A percentile compares a stretch with the other conserved stretches of the same genome.
Conservation (phyloP, 2,797 vertebrate genomes). For the Clarias pachynema region DNA sequence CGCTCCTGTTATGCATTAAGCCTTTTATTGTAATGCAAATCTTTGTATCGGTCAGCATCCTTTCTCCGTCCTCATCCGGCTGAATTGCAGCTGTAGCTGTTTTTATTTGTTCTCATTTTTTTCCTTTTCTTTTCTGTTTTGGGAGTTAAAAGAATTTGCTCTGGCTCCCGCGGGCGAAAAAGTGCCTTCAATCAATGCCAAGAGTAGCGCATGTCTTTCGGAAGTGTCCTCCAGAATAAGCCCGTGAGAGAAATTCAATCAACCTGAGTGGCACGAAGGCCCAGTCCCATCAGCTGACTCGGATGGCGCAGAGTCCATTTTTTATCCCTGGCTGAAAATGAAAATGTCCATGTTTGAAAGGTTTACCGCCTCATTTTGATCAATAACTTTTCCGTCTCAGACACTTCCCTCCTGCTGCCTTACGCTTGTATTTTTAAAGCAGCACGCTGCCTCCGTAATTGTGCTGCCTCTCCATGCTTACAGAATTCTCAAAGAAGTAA, state of each 20-base stretch:
- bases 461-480: neutral
- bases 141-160: constrained; percentile 21
- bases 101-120: neutral
- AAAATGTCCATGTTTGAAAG: constrained; percentile 37
- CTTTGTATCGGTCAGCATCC: neutral
- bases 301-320: neutral
- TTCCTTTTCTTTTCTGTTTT: neutral
- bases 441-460: neutral
- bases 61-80: neutral
- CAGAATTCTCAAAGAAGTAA: neutral
- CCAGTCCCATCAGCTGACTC: constrained; percentile 39
- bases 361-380: constrained; percentile 39
- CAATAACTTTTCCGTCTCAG: constrained; percentile 30
- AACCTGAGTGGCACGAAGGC: constrained; percentile 36
- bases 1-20: neutral
- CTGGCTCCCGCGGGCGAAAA: neutral
- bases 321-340: constrained; percentile 35
- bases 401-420: neutral
- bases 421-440: neutral
- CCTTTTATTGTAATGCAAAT: constrained; percentile 5
- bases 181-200: constrained; percentile 35
- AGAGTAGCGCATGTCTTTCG: constrained; percentile 37
- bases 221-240: constrained; percentile 42
- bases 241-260: constrained; percentile 37
- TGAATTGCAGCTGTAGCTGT: neutral